Conservation (phyloP, 2,888 invertebrate species). For the Phortica magna region DNA sequence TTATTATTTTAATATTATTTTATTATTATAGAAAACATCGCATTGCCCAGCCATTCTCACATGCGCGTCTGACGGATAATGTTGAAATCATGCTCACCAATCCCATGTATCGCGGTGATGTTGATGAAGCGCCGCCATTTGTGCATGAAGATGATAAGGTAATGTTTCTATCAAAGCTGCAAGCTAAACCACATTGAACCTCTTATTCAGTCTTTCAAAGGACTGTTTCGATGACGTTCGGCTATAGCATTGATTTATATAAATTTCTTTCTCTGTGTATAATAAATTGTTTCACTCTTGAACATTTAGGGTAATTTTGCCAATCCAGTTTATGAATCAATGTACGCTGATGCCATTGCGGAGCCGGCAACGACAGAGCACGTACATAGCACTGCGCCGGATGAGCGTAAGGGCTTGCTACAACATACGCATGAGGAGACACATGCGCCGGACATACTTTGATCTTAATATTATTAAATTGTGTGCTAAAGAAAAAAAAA, state of each 20-base stretch:
- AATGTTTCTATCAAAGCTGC: slow-evolving; percentile 50
- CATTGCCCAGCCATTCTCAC: slow-evolving; percentile 84
- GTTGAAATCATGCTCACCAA: slow-evolving; percentile 87
- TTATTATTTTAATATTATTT: neutral
- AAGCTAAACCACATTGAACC: too few relatives aligned
- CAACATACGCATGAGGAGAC: slow-evolving; percentile 80
- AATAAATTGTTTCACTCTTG: slow-evolving; percentile 30
- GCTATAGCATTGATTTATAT: neutral
- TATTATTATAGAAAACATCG: slow-evolving; percentile 78
- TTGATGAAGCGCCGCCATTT: slow-evolving; percentile 82
- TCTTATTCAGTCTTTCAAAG: neutral
- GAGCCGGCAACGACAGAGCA: slow-evolving; percentile 70
- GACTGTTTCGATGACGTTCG: too few relatives aligned
- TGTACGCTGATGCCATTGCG: slow-evolving; percentile 81
- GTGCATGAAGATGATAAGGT: slow-evolving; percentile 83
- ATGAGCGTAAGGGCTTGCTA: slow-evolving; percentile 80
- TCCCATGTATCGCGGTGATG: slow-evolving; percentile 90
- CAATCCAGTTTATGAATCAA: slow-evolving; percentile 91
- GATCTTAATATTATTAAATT: slow-evolving; percentile 65
- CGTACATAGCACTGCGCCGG: slow-evolving; percentile 75
- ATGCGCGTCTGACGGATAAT: slow-evolving; percentile 89
- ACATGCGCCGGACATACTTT: slow-evolving; percentile 77
- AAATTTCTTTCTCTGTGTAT: slow-evolving; percentile 16
- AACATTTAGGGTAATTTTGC: slow-evolving; percentile 85
- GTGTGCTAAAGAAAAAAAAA: slow-evolving; percentile 59